Base-by-base conservation (phyloP, 2,113 vertebrate species). In the Aythya baeri region DNA sequence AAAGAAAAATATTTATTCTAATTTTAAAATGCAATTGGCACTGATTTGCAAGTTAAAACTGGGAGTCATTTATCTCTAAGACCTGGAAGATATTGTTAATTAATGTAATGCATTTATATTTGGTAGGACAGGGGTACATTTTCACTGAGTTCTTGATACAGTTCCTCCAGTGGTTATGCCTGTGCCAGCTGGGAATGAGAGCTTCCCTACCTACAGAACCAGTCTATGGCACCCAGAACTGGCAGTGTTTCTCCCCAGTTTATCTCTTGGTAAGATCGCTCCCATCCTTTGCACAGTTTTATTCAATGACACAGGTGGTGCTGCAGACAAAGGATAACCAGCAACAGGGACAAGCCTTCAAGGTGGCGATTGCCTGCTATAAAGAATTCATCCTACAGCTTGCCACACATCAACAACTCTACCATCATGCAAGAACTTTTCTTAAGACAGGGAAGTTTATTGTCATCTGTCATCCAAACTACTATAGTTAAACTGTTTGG, bases 1-100 rank as follows among this genome's bases (percentile, higher is more conserved):
- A 32, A 76, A 81, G 31, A 72, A 49, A 85, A 91, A 61, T 61
- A 58, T 38, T 86, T 86, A 29, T 44, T 95, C 91, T n/a, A 50
- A 49, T 87, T 83, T 66, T 31, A 29, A 86, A 66, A 57, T 78
- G 52, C 75, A 94, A 65, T 55, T 79, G 78, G 7, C 49, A 21
- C 7, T 83, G 54, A 20, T 82, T 89, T 85, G 70, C 50, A 63
- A 73, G 27, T 38, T 91, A 73, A 85, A 92, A 78, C 65, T 84
- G 54, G 62, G 44, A 49, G 21, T 72, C 21, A 13, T 78, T 78
- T 26, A 58, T 84, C 54, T 76, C 10, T 73, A 71, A 91, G 85
- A 77, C 70, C n/a, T 62, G 41, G 36, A 86, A 61, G 32, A 50
- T 54, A 44, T 1, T 86, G 26, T 79, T 63, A 82, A 65, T 50